phyloP scores from a whole-genome alignment of 1,140 invertebrate genomes.

The Hylaeus anthracinus region DNA sequence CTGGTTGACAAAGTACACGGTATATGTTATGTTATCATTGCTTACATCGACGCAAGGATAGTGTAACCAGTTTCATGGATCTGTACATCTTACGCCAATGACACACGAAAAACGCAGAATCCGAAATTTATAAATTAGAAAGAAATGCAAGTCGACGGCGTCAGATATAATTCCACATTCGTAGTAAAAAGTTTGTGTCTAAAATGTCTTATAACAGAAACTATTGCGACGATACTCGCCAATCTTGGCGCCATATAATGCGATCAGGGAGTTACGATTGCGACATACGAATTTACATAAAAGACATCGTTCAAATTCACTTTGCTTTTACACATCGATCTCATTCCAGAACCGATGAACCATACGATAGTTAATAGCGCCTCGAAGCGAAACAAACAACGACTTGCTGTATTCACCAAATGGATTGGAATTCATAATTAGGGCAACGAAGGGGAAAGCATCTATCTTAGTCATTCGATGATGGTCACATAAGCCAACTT shows the following conservation, averaged over 20 bases:
- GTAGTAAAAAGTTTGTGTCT: no score
- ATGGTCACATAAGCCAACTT: slow-evolving; percentile 34
- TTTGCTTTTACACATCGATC: slow-evolving; percentile 47
- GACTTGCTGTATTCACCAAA: slow-evolving; percentile 67
- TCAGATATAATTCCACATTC: no score
- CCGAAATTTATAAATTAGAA: neutral
- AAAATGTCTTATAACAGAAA: neutral
- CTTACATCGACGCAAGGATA: no score
- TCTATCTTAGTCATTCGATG: slow-evolving; percentile 32
- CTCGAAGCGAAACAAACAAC: slow-evolving; percentile 59
- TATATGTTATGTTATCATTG: no score
- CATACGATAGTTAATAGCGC: slow-evolving; percentile 51
- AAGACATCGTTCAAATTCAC: slow-evolving; percentile 25
- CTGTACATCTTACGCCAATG: no score
- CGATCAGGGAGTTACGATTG: slow-evolving; percentile 23
- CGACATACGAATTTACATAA: slow-evolving; percentile 9
- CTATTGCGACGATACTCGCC: neutral
- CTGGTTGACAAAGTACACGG: no score
- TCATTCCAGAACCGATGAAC: slow-evolving; percentile 54
- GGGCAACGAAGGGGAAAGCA: slow-evolving; percentile 58
- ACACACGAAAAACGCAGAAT: no score
- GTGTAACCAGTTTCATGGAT: neutral
- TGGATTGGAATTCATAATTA: slow-evolving; percentile 67
- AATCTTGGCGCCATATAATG: neutral
- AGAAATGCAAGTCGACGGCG: neutral